Conservation (phyloP, 2,113 vertebrate species). For the Dromas ardeola region DNA sequence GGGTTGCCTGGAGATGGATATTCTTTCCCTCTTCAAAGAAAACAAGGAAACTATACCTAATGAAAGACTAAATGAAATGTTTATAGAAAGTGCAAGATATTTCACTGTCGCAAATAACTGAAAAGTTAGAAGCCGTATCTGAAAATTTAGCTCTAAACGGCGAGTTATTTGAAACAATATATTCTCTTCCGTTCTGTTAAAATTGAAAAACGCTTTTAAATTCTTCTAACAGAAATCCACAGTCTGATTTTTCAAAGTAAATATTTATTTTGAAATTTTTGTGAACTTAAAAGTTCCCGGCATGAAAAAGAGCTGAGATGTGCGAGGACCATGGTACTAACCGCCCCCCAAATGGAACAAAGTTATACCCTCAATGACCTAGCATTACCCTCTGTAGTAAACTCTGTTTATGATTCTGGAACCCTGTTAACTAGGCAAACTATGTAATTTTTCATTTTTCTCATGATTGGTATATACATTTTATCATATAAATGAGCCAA, state of each 20-base stretch:
- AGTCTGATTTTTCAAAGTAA: background rate
- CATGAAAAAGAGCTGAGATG: background rate
- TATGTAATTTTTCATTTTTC: background rate
- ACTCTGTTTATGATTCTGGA: background rate
- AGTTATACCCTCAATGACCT: background rate
- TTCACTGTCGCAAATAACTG: background rate
- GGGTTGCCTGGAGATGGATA: background rate
- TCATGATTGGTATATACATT: background rate
- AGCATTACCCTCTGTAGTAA: background rate
- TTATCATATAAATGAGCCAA: background rate
- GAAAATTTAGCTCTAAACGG: background rate
- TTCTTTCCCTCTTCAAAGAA: constrained; percentile 12
- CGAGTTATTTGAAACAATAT: background rate
- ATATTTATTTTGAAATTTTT: background rate
- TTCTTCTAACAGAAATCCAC: background rate
- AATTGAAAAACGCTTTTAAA: background rate
- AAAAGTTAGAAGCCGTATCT: background rate
- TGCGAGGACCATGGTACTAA: background rate
- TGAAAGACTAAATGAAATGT: background rate
- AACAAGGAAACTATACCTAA: background rate
- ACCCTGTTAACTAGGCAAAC: background rate
- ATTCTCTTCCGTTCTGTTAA: background rate
- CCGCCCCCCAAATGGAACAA: fast-evolving
- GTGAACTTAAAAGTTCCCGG: background rate
- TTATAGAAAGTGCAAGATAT: background rate